phyloP scores from a whole-genome alignment of 2,113 vertebrate species.

The Proteles cristata region DNA sequence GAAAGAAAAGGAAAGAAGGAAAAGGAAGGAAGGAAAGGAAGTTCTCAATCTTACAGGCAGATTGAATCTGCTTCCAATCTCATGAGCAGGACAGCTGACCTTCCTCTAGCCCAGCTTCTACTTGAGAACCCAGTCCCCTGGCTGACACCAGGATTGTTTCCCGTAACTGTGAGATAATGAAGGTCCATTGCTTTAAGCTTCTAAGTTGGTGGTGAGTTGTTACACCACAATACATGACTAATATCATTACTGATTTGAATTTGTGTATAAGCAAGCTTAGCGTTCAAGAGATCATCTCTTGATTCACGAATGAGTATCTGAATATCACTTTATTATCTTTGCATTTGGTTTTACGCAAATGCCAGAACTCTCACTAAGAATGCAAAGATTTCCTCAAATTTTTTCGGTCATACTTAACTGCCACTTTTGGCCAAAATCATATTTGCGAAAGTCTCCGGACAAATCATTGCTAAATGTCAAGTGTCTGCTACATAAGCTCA shows the following conservation, averaged over 20 bases:
- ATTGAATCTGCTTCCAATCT: neutral
- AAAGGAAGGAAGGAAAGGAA: no score
- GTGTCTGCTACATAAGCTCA: neutral
- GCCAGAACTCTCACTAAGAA: neutral
- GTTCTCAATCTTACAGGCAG: neutral
- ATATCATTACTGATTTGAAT: neutral
- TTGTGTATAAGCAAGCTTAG: neutral
- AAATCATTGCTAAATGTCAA: conserved; percentile 8
- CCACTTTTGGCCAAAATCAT: conserved; percentile 16
- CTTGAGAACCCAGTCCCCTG: neutral
- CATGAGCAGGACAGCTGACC: neutral
- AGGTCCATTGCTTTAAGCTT: neutral
- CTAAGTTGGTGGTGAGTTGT: neutral
- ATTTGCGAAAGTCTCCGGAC: neutral
- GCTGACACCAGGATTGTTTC: neutral
- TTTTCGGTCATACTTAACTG: neutral
- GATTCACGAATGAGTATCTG: neutral
- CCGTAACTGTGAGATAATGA: neutral
- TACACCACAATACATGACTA: neutral
- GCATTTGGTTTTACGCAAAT: neutral
- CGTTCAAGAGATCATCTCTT: neutral
- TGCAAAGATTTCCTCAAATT: neutral
- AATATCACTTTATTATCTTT: neutral
- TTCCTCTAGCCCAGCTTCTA: neutral
- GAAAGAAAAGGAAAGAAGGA: no score